Conservation (phyloP, 2,113 vertebrate species). For the Phalacrocorax carbo region DNA sequence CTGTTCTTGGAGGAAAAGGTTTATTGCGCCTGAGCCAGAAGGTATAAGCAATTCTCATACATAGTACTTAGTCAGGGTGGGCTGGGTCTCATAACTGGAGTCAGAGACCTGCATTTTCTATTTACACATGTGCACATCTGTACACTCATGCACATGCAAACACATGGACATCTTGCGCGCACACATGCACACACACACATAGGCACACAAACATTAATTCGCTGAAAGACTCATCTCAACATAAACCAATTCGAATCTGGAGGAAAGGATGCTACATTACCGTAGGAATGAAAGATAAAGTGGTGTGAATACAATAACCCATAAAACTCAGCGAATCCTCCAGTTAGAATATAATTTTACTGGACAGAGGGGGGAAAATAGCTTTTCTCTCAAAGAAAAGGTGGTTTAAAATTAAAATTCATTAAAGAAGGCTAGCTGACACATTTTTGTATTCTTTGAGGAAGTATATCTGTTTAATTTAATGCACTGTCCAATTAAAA, state of each 20-base stretch:
- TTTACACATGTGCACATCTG: background rate
- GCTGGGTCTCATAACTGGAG: too few species aligned
- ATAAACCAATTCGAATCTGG: background rate
- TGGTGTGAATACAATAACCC: background rate
- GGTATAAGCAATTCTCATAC: background rate
- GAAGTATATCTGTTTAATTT: constrained; percentile 75
- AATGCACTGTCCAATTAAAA: constrained; percentile 77
- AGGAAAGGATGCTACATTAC: background rate
- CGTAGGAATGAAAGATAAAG: constrained; percentile 29
- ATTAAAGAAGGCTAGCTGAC: constrained; percentile 72
- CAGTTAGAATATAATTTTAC: constrained; percentile 34
- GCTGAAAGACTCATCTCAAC: background rate
- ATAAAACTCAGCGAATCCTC: constrained; percentile 45
- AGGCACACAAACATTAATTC: background rate
- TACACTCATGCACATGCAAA: background rate
- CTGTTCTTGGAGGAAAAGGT: background rate
- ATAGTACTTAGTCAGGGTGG: background rate
- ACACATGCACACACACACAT: background rate
- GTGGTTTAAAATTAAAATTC: constrained; percentile 73
- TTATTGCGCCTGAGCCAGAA: background rate
- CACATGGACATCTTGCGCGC: background rate
- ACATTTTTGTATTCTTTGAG: constrained; percentile 73
- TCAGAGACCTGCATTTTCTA: background rate
- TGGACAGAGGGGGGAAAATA: background rate
- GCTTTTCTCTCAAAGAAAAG: constrained; percentile 68